Evolutionary conservation across 2,888 invertebrate genomes (phyloP), one percentile per base, ranked within the genome.

Genomic region (Schizotus pectinicornis): DNA sequence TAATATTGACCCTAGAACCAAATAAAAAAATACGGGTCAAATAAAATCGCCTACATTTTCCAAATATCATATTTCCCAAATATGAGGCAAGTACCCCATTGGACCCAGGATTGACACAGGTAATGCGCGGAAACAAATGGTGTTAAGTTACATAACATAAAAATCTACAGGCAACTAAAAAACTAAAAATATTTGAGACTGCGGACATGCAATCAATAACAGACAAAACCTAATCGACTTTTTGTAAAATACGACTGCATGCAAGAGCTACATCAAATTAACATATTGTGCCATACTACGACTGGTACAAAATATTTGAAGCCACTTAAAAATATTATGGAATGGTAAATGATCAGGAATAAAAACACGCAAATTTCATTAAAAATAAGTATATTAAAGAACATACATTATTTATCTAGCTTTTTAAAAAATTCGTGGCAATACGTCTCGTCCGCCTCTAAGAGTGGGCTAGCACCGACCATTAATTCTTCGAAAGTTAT

Each of bases 401-500:
- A 14, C 36, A 31, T 39, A 7, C 9, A 12, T 45, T 39, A 51
- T 42, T 42, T 51, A 12, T 49, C 80, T 61, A 81, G 74, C 77
- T 89, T 90, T 43, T 71, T 73, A 68, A 88, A 82, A 79, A 87
- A 89, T 62, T 81, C 75, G 34, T 79, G 71, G 72, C 82, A 81
- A 75, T 87, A 90, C 13, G 72, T 71, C 7, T 74, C 56, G 79
- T 91, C 90, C 36, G 77, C 70, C 9, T 82, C 78, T 62, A 79
- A 66, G 9, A 85, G 65, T 31, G 83, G 79, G 64, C 83, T 76
- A 8, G 85, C 82, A 67, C 82, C 82, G 51, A 79, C 73, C 41
- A 90, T 79, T 38, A 93, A 76, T 52, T 88, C 84, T 49, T 84
- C 79, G 75, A 87, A 87, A 33, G 77, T 79, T 14, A 93, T 68